These are phyloP conservation scores for Anas platyrhynchos DNA, from an alignment of 2,113 vertebrate species.

Conservation along the genomic window DNA sequence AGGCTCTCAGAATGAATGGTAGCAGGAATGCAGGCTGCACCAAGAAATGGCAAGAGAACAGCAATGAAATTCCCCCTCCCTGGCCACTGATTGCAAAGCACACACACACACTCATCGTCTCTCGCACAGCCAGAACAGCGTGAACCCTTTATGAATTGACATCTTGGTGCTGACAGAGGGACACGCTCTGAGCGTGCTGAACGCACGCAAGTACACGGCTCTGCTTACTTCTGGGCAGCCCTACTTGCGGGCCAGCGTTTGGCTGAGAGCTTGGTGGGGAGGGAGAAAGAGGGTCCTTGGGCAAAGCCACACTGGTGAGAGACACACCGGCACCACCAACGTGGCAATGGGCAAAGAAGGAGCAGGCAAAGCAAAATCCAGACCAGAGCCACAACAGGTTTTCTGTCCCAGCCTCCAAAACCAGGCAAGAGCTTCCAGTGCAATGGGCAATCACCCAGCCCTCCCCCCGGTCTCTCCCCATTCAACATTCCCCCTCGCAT, in stretches of 20 bases:
- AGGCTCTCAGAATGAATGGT: constrained; percentile 45
- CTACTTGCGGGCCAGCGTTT: constrained; percentile 28
- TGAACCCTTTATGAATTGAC: constrained; percentile 63
- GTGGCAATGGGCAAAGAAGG: neutral
- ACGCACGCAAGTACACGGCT: neutral
- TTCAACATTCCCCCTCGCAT: neutral
- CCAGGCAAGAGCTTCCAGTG: constrained; percentile 9
- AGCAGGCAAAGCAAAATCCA: constrained; percentile 15
- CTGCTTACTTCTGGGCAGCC: constrained; percentile 41
- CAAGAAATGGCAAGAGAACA: constrained; percentile 41
- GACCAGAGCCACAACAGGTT: neutral
- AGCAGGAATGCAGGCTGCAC: constrained; percentile 39
- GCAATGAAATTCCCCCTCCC: neutral
- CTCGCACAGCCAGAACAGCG: constrained; percentile 21
- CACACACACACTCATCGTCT: constrained; percentile 48
- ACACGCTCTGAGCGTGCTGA: constrained; percentile 32
- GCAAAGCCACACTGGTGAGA: neutral
- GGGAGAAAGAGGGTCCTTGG: neutral
- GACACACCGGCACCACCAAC: neutral
- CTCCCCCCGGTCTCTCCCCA: neutral
- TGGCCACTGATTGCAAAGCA: constrained; percentile 26
- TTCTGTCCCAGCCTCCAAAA: constrained; percentile 3
- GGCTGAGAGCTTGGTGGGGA: neutral
- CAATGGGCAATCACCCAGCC: neutral
- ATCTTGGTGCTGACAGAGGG: constrained; percentile 44